A percentile compares a stretch with the other conserved stretches of the same genome.
phyloP scores from a whole-genome alignment of 2,113 vertebrate species.

The Tachysurus vachellii region DNA sequence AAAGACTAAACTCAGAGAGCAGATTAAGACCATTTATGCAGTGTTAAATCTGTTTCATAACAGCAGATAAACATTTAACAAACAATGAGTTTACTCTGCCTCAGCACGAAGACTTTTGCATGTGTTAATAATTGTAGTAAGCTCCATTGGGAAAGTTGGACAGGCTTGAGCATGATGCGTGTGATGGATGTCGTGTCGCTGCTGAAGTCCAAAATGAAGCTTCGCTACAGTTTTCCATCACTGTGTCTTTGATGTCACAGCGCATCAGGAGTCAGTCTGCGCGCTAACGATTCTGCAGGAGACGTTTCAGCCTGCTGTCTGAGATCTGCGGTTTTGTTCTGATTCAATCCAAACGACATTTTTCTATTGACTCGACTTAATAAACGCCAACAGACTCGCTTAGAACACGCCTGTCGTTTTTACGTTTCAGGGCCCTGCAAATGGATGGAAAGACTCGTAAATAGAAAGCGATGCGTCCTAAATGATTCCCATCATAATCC shows the following conservation, averaged over 20 bases:
- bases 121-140: conserved; percentile 55
- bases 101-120: conserved; percentile 14
- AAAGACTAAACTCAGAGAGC: not conserved
- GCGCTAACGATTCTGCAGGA: conserved; percentile 66
- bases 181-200: conserved; percentile 68
- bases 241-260: conserved; percentile 57
- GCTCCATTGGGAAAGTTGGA: conserved; percentile 60
- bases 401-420: conserved; percentile 54
- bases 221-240: conserved; percentile 64
- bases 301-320: conserved; percentile 64
- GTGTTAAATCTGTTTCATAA: conserved; percentile 11
- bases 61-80: conserved; percentile 26
- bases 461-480: conserved; percentile 48
- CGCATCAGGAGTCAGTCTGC: conserved; percentile 58
- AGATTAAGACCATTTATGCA: conserved; percentile 22
- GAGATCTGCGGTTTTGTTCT: conserved; percentile 57
- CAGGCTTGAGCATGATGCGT: conserved; percentile 62
- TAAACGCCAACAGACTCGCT: conserved; percentile 65
- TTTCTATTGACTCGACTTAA: conserved; percentile 64
- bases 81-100: conserved; percentile 13
- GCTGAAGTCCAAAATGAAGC: conserved; percentile 63
- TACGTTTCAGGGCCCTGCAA: conserved; percentile 17
- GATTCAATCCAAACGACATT: conserved; percentile 69
- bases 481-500: conserved; percentile 51
- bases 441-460: conserved; percentile 36